Percentiles rank a stretch among this genome's conserved stretches.
These are phyloP conservation scores for Metopia argyrocephala DNA, from an alignment of 2,888 invertebrate genomes.

Conservation along the genomic window DNA sequence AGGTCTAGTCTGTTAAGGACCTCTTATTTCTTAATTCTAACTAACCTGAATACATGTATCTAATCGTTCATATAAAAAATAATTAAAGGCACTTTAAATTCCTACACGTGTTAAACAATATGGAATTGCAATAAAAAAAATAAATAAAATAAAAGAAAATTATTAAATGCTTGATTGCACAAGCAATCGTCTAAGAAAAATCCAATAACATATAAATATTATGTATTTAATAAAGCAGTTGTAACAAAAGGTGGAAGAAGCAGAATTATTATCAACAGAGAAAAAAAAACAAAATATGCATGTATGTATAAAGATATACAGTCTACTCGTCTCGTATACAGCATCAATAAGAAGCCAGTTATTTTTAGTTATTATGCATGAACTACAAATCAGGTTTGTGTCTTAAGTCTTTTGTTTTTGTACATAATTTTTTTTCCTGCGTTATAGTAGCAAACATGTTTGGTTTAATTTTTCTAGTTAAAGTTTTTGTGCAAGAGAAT, in stretches of 20 bases:
- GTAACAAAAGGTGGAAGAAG: background rate
- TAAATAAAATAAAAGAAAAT: slow-evolving; percentile 4
- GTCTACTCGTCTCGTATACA: slow-evolving; percentile 29
- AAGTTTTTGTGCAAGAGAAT: slow-evolving; percentile 5
- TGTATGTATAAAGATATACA: slow-evolving; percentile 7
- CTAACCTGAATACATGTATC: too few species aligned
- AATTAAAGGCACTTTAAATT: slow-evolving; percentile 7
- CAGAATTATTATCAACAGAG: background rate
- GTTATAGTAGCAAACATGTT: slow-evolving; percentile 51
- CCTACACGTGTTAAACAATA: slow-evolving; percentile 48
- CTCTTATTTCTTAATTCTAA: too few species aligned
- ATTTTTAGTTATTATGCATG: slow-evolving; percentile 45
- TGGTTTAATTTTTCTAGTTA: slow-evolving; percentile 12
- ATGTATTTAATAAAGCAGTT: slow-evolving; percentile 3
- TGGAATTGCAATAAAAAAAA: slow-evolving; percentile 37
- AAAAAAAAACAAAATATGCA: background rate
- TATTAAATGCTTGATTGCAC: slow-evolving; percentile 59
- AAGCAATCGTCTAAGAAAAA: slow-evolving; percentile 30
- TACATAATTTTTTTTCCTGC: slow-evolving; percentile 19
- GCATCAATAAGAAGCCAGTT: slow-evolving; percentile 23
- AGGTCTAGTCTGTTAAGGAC: slow-evolving; percentile 6
- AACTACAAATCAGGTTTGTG: slow-evolving; percentile 66
- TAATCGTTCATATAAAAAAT: slow-evolving; percentile 1
- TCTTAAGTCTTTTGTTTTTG: slow-evolving; percentile 67
- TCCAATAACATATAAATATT: slow-evolving; percentile 15